Percentiles rank a stretch among this genome's conserved stretches.
phyloP scores from a whole-genome alignment of 1,140 invertebrate genomes.

The Triops longicaudatus region DNA sequence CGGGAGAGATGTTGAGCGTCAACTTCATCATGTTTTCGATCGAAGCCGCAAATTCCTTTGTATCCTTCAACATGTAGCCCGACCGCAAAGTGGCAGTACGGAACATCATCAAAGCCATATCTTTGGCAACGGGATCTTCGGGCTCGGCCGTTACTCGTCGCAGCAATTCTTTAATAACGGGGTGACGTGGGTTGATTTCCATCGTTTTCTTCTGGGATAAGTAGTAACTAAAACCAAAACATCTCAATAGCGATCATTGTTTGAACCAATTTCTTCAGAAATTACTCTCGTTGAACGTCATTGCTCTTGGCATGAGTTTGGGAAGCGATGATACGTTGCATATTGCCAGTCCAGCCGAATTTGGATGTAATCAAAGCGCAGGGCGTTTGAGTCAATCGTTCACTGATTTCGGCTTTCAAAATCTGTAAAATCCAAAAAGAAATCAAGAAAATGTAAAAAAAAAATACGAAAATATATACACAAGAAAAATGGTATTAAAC shows the following conservation, averaged over 20 bases:
- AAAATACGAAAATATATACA: conserved; percentile 17
- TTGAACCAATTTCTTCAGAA: background rate
- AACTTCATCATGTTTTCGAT: conserved; percentile 80
- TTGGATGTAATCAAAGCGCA: conserved; percentile 55
- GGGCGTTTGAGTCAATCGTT: conserved; percentile 52
- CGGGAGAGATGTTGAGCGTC: conserved; percentile 66
- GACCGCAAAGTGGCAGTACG: conserved; percentile 86
- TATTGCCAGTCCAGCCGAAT: conserved; percentile 63
- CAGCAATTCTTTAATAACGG: conserved; percentile 84
- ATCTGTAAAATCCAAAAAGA: conserved; percentile 41
- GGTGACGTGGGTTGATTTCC: conserved; percentile 96
- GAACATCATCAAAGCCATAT: conserved; percentile 87
- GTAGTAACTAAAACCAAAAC: conserved; percentile 58
- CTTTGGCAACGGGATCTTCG: conserved; percentile 68
- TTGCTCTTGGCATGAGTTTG: conserved; percentile 59
- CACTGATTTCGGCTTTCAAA: conserved; percentile 52
- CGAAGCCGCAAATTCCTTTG: conserved; percentile 71
- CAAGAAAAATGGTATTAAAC: conserved; percentile 19
- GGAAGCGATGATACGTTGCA: conserved; percentile 58
- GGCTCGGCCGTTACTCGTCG: conserved; percentile 68
- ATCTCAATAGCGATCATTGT: background rate
- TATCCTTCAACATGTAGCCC: conserved; percentile 80
- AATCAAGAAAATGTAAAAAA: conserved; percentile 13
- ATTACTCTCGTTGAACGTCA: conserved; percentile 51
- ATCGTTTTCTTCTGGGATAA: conserved; percentile 93